phyloP scores from a whole-genome alignment of 2,113 vertebrate genomes.

The Galbula dea region DNA sequence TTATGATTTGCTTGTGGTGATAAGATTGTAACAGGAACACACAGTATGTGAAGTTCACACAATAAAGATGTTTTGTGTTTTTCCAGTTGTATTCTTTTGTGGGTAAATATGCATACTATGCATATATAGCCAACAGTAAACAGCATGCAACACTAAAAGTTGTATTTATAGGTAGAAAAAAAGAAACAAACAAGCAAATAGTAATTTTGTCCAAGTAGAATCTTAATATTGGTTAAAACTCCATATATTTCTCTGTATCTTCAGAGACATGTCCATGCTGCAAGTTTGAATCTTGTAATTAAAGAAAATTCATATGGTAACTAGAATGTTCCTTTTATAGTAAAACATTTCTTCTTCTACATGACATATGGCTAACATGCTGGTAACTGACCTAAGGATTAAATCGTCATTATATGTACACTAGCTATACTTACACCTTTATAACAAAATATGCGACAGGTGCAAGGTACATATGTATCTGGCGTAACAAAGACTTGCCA shows the following conservation, averaged over 20 bases:
- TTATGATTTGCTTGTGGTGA: not conserved
- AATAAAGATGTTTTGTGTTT: not conserved
- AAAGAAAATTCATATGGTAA: not conserved
- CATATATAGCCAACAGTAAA: not conserved
- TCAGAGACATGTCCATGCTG: not conserved
- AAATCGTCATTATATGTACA: not conserved
- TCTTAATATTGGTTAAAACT: not conserved
- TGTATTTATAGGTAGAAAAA: not conserved
- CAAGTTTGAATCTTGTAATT: not conserved
- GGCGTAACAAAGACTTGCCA: not conserved
- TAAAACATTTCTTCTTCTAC: not conserved
- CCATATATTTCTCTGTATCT: not conserved
- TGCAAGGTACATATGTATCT: not conserved
- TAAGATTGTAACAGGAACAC: not conserved
- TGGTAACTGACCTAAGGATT: not conserved
- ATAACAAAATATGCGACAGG: not conserved
- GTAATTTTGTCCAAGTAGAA: not conserved
- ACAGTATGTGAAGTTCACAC: not conserved
- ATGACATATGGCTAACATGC: not conserved
- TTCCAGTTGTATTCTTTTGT: not conserved
- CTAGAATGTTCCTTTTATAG: not conserved
- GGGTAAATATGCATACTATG: not conserved
- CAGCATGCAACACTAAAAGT: not conserved
- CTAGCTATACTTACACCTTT: not conserved
- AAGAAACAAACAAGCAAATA: rapidly evolving